These are phyloP conservation scores for Caenorhabditis imperialis DNA, from an alignment of 2,888 invertebrate genomes.

Conservation along the genomic window DNA sequence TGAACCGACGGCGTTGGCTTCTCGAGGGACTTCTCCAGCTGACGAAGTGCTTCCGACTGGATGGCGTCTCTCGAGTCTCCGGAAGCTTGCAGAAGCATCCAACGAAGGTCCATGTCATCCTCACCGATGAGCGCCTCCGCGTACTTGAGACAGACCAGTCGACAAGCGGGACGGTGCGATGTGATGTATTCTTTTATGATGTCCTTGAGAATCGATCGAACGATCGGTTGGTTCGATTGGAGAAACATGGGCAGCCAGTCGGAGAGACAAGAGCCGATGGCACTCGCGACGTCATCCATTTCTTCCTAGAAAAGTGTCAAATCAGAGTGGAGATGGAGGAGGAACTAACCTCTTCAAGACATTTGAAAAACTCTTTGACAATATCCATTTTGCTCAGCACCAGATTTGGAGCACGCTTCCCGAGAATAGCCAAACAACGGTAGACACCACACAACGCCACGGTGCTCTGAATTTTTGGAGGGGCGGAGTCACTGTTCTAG, in stretches of 20 bases:
- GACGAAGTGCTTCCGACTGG: constrained; percentile 56
- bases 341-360: not conserved
- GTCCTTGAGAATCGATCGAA: constrained; percentile 32
- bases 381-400: constrained; percentile 43
- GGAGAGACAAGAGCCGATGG: constrained; percentile 62
- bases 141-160: constrained; percentile 65
- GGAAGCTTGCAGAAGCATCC: constrained; percentile 58
- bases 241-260: constrained; percentile 61
- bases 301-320: constrained; percentile 51
- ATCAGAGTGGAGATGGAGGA: too few relatives aligned
- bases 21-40: constrained; percentile 55
- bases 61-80: constrained; percentile 58
- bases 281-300: constrained; percentile 54
- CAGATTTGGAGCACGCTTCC: constrained; percentile 44
- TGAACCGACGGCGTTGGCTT: constrained; percentile 42
- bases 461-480: constrained; percentile 20
- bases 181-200: constrained; percentile 53
- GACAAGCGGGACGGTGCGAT: constrained; percentile 53
- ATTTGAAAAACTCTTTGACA: constrained; percentile 31
- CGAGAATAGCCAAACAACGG: constrained; percentile 56
- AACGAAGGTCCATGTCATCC: constrained; percentile 58
- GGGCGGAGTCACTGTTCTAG: constrained; percentile 11
- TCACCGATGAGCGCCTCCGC: constrained; percentile 62
- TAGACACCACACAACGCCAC: constrained; percentile 49
- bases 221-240: constrained; percentile 5